Percentiles rank a stretch among this genome's conserved stretches.
These are phyloP conservation scores for Drosophila quadrilineata DNA, from an alignment of 1,140 invertebrate genomes.

Conservation along the genomic window DNA sequence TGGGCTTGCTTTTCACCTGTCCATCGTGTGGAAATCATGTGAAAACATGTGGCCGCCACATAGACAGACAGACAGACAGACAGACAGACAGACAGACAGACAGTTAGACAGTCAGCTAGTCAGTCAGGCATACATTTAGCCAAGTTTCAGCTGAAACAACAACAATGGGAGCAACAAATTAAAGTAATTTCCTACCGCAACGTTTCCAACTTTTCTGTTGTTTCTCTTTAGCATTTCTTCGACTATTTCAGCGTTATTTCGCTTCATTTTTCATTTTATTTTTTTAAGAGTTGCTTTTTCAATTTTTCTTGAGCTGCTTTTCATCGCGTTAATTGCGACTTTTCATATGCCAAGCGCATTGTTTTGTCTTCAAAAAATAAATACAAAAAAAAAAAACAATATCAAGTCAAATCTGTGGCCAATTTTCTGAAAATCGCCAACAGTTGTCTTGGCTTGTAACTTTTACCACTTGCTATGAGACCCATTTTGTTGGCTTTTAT, in stretches of 20 bases:
- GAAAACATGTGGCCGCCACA: slow-evolving; percentile 76
- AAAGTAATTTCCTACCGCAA: slow-evolving; percentile 78
- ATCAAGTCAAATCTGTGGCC: slow-evolving; percentile 27
- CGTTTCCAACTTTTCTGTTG: slow-evolving; percentile 48
- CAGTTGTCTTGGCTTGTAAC: slow-evolving; percentile 21
- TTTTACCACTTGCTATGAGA: not conserved
- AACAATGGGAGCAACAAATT: slow-evolving; percentile 68
- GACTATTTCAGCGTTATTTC: slow-evolving; percentile 2
- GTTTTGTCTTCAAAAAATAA: slow-evolving; percentile 22
- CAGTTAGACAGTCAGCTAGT: slow-evolving; percentile 40
- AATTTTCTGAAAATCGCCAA: slow-evolving; percentile 3
- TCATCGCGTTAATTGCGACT: slow-evolving; percentile 54
- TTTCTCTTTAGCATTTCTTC: slow-evolving; percentile 31
- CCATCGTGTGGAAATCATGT: slow-evolving; percentile 77
- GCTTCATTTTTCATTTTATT: slow-evolving; percentile 13
- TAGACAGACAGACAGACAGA: slow-evolving; percentile 41
- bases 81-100: slow-evolving; percentile 28
- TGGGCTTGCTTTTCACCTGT: slow-evolving; percentile 72
- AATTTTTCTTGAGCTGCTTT: slow-evolving; percentile 30
- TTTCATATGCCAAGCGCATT: slow-evolving; percentile 61
- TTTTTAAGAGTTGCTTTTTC: not conserved
- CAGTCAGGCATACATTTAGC: slow-evolving; percentile 69
- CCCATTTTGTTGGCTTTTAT: slow-evolving; percentile 2
- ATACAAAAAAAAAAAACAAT: not conserved
- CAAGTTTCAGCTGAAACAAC: slow-evolving; percentile 57